A percentile compares a stretch with the other conserved stretches of the same genome.
These are phyloP conservation scores for Protodeltote pygarga DNA, from an alignment of 2,888 invertebrate genomes.

Conservation along the genomic window DNA sequence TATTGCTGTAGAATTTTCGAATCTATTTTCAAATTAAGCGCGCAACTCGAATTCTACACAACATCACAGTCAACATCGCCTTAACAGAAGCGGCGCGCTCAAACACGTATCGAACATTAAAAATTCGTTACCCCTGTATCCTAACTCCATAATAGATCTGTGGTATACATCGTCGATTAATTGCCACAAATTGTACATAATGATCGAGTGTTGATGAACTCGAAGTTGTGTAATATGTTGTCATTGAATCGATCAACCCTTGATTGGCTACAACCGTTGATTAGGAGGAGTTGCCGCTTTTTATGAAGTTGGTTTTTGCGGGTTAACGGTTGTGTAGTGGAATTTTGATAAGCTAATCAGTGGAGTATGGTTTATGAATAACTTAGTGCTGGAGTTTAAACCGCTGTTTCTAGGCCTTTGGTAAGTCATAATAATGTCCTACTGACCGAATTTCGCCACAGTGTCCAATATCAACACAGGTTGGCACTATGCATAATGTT, in stretches of 20 bases:
- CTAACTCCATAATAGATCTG: conserved; percentile 44
- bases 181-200: conserved; percentile 73
- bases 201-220: conserved; percentile 63
- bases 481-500: too few relatives aligned
- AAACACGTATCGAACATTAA: conserved; percentile 69
- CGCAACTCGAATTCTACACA: neutral
- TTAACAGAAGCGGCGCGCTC: conserved; percentile 70
- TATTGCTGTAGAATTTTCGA: too few relatives aligned
- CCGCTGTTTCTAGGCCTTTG: too few relatives aligned
- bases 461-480: too few relatives aligned
- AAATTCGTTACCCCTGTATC: conserved; percentile 74
- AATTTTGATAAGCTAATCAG: neutral
- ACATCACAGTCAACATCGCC: conserved; percentile 39
- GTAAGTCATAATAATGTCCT: too few relatives aligned
- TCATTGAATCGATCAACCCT: conserved; percentile 32
- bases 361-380: too few relatives aligned
- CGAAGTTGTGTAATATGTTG: conserved; percentile 33
- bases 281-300: conserved; percentile 8
- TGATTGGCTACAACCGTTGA: conserved; percentile 43
- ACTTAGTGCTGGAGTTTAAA: too few relatives aligned
- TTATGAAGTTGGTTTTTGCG: neutral
- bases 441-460: too few relatives aligned
- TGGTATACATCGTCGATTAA: conserved; percentile 69
- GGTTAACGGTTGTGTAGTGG: neutral
- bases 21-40: neutral